Evolutionary conservation across 35 echinoderm and acorn worm species (phyloP).

Genomic region (Antedon bifida): DNA sequence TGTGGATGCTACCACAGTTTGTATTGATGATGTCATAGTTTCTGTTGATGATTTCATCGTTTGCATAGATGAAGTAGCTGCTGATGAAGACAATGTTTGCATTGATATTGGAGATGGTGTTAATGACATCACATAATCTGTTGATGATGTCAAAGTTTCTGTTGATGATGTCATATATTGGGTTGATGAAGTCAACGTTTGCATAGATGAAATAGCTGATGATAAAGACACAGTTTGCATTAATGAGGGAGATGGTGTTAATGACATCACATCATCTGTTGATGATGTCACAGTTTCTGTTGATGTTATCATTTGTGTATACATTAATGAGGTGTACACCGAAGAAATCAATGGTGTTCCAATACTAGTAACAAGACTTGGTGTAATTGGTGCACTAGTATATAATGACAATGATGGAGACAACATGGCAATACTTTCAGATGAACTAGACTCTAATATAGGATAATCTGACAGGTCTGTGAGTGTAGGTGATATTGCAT

Average conservation of each 20-base stretch:
- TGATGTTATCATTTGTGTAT: not conserved
- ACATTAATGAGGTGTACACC: not conserved
- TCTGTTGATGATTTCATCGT: no score
- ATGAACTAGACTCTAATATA: no score
- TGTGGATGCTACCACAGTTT: not conserved
- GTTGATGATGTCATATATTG: not conserved
- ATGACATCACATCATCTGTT: no score
- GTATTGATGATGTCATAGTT: not conserved
- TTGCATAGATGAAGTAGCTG: not conserved
- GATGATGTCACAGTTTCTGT: no score
- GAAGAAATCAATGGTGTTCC: not conserved
- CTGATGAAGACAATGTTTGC: not conserved
- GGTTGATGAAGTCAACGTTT: not conserved
- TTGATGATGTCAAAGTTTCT: not conserved
- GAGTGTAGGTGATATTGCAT: not conserved
- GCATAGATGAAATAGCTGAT: no score
- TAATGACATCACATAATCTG: not conserved
- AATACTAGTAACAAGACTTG: not conserved
- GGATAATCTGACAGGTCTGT: no score
- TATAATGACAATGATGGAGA: not conserved
- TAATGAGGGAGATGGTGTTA: no score
- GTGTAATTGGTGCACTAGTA: not conserved
- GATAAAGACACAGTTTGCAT: not conserved
- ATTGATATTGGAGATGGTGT: no score
- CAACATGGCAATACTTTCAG: no score